phyloP scores from a whole-genome alignment of 2,888 invertebrate species.

The Eristalis arbustorum region DNA sequence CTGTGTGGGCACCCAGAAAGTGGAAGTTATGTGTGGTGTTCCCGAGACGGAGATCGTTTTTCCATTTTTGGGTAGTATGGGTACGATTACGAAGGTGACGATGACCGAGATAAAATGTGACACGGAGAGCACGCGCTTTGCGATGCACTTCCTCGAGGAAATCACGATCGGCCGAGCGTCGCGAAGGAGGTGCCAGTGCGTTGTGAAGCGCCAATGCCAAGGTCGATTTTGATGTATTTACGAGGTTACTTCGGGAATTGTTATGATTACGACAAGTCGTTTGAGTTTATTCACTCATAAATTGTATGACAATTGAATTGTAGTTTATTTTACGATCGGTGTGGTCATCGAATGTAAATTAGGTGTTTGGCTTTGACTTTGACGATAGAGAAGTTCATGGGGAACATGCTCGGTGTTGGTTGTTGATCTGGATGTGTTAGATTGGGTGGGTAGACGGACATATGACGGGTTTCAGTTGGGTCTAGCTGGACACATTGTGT shows the following conservation, averaged over 20 bases:
- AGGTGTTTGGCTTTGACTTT: too few relatives aligned
- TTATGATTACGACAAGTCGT: not conserved
- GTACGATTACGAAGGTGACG: constrained; percentile 37
- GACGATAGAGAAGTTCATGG: too few relatives aligned
- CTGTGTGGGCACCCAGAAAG: constrained; percentile 25
- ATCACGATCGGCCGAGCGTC: constrained; percentile 11
- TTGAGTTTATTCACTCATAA: not conserved
- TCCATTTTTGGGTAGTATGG: constrained; percentile 22
- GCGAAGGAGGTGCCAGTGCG: constrained; percentile 20
- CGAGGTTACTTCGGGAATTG: not conserved
- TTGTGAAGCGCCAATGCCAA: not conserved
- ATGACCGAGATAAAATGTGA: constrained; percentile 47
- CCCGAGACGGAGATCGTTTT: not conserved
- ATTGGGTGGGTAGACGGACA: too few relatives aligned
- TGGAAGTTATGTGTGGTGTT: constrained; percentile 6
- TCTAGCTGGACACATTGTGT: too few relatives aligned
- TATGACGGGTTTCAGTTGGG: too few relatives aligned
- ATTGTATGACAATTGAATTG: not conserved
- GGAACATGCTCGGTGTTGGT: too few relatives aligned
- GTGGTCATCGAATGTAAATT: too few relatives aligned
- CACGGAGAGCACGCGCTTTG: not conserved
- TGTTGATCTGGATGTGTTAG: too few relatives aligned
- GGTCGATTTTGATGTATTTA: not conserved
- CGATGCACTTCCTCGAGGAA: not conserved
- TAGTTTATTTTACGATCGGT: too few relatives aligned